Conservation (phyloP, 1,140 invertebrate genomes). For the Micrasema minimum region DNA sequence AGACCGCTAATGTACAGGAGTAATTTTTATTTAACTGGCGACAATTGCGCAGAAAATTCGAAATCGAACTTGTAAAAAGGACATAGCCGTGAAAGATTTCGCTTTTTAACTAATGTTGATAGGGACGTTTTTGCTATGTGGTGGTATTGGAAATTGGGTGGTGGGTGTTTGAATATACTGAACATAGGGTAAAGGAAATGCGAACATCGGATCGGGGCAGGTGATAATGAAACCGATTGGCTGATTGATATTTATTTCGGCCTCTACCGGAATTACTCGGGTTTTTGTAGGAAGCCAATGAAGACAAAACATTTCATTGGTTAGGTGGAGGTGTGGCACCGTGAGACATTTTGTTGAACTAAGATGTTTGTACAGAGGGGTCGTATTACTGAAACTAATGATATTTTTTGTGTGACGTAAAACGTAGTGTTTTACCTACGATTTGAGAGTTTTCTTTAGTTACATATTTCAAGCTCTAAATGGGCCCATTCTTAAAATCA, state of each 20-base stretch:
- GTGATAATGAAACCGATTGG: slow-evolving; percentile 54
- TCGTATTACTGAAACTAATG: slow-evolving; percentile 5
- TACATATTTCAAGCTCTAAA: no score
- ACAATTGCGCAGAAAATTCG: no score
- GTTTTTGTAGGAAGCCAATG: slow-evolving; percentile 36
- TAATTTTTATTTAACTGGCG: no score
- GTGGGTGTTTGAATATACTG: neutral
- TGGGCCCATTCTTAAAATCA: no score
- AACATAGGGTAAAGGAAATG: slow-evolving; percentile 33
- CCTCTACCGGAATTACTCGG: slow-evolving; percentile 47
- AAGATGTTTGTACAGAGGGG: slow-evolving; percentile 9
- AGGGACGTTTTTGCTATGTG: no score
- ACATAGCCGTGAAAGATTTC: neutral
- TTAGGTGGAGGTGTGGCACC: slow-evolving; percentile 1
- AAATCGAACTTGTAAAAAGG: no score
- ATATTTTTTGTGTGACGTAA: neutral
- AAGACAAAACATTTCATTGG: slow-evolving; percentile 27
- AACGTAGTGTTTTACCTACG: no score
- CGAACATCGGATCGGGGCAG: slow-evolving; percentile 51
- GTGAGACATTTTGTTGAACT: slow-evolving; percentile 22
- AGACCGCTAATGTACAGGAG: no score
- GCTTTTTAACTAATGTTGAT: neutral
- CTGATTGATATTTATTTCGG: slow-evolving; percentile 55
- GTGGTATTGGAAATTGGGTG: neutral
- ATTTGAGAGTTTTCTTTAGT: no score